phyloP scores from a whole-genome alignment of 2,888 invertebrate species.

The Epicampocera succincta region DNA sequence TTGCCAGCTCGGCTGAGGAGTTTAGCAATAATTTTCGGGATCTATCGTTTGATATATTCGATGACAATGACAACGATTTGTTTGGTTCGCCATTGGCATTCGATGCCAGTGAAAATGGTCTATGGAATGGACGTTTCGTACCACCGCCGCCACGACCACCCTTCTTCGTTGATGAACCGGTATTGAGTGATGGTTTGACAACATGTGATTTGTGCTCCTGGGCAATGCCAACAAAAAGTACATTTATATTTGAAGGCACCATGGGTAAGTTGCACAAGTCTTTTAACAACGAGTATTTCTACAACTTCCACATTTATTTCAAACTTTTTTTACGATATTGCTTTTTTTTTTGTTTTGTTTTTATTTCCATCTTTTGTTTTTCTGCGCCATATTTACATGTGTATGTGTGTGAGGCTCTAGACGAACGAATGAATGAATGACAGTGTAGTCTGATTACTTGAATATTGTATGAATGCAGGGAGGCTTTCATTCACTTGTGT shows the following conservation, averaged over 20 bases:
- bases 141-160: constrained; percentile 87
- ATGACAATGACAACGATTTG: constrained; percentile 80
- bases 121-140: constrained; percentile 83
- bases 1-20: constrained; percentile 79
- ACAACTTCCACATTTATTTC: constrained; percentile 48
- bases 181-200: constrained; percentile 86
- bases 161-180: constrained; percentile 84
- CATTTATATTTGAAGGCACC: constrained; percentile 84
- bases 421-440: constrained; percentile 19
- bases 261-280: constrained; percentile 82
- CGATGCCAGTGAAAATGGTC: constrained; percentile 81
- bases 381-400: constrained; percentile 13
- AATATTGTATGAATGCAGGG: constrained; percentile 45
- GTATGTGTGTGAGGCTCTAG: constrained; percentile 21
- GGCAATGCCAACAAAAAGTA: constrained; percentile 85
- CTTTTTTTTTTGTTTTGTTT: background rate
- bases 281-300: constrained; percentile 1
- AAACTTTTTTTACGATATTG: background rate
- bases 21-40: constrained; percentile 78
- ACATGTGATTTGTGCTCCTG: constrained; percentile 89
- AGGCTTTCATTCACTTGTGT: constrained; percentile 2
- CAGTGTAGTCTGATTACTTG: constrained; percentile 46
- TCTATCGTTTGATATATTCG: constrained; percentile 79
- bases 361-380: background rate
- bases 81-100: constrained; percentile 82